These are phyloP conservation scores for Tetraodon nigroviridis DNA, from an alignment of 2,113 vertebrate species.

Conservation along the genomic window DNA sequence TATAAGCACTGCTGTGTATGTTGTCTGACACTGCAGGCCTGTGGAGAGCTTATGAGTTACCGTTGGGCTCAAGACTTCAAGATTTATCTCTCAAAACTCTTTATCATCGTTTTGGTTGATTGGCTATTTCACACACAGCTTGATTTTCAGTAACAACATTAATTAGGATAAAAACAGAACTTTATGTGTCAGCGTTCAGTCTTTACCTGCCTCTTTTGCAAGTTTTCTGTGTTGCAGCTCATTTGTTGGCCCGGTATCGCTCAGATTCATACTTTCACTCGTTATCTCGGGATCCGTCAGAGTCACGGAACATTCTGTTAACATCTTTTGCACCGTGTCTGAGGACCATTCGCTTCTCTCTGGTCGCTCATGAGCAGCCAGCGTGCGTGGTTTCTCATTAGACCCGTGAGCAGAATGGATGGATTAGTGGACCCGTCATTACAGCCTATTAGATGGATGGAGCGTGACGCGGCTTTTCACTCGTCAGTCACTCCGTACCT, in stretches of 20 bases:
- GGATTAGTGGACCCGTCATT: constrained; percentile 42
- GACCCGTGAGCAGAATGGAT: constrained; percentile 31
- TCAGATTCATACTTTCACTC: not conserved
- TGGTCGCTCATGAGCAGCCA: constrained; percentile 17
- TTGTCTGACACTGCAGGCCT: constrained; percentile 9
- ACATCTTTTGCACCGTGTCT: constrained; percentile 28
- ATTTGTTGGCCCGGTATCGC: not conserved
- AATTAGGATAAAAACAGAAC: too few species aligned
- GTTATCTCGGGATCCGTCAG: not conserved
- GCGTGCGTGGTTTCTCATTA: constrained; percentile 44
- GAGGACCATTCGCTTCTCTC: constrained; percentile 13
- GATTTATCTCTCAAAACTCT: too few species aligned
- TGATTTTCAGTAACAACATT: too few species aligned
- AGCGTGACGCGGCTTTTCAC: constrained; percentile 35
- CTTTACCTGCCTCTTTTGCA: not conserved
- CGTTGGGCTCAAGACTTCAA: too few species aligned
- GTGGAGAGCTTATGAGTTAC: not conserved
- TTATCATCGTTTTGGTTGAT: too few species aligned
- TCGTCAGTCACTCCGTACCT: constrained; percentile 20
- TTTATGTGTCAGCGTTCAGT: not conserved
- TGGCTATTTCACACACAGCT: too few species aligned
- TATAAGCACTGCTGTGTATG: constrained; percentile 3
- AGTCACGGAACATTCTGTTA: constrained; percentile 24
- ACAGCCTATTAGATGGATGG: constrained; percentile 55
- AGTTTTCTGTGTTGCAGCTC: too few species aligned